Evolutionary conservation across 2,888 invertebrate species (phyloP).

Genomic region (Octodonta nipae): DNA sequence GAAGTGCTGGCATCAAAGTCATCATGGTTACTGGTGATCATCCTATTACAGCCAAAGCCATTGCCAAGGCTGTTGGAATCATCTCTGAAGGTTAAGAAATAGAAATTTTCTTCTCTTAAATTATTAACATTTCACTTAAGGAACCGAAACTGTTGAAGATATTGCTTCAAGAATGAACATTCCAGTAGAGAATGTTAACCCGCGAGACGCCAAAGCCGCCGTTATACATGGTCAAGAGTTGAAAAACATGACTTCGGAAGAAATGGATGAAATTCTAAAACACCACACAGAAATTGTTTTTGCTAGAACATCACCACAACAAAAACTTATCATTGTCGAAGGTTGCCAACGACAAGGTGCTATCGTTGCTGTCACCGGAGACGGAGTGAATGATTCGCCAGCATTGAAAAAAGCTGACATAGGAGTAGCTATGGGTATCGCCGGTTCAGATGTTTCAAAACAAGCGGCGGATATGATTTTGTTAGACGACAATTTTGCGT

Average conservation of each 20-base stretch:
- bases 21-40: constrained; percentile 96
- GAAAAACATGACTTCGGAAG: constrained; percentile 72
- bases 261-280: constrained; percentile 81
- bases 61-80: constrained; percentile 88
- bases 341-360: constrained; percentile 85
- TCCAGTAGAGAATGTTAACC: constrained; percentile 79
- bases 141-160: constrained; percentile 85
- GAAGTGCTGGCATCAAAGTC: constrained; percentile 77
- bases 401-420: constrained; percentile 87
- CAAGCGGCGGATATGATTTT: constrained; percentile 99
- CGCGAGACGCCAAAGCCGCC: constrained; percentile 81
- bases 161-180: constrained; percentile 84
- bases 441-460: constrained; percentile 87
- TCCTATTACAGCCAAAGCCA: constrained; percentile 90
- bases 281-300: constrained; percentile 94
- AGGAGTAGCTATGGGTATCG: constrained; percentile 89
- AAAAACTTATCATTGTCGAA: constrained; percentile 87
- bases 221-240: constrained; percentile 83
- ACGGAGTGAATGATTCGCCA: constrained; percentile 87
- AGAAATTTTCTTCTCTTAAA: no score
- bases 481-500: constrained; percentile 96
- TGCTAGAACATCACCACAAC: constrained; percentile 89
- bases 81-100: no score
- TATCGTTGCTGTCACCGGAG: constrained; percentile 81
- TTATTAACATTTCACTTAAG: no score